Evolutionary conservation across 2,797 vertebrate genomes (phyloP).

Genomic region (Onychomys leucogaster): DNA sequence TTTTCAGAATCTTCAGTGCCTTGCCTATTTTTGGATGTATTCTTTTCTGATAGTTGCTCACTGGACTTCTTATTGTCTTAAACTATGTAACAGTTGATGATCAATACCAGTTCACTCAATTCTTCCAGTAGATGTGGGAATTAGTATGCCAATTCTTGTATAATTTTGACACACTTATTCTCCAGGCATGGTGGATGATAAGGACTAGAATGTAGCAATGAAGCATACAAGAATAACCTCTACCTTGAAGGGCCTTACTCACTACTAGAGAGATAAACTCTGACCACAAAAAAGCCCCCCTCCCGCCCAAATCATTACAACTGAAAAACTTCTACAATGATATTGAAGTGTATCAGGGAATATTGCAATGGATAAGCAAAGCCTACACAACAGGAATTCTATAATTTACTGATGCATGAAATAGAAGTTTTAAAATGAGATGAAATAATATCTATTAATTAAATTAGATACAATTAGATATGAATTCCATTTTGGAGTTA

Average conservation of each 20-base stretch:
- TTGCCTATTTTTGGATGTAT: neutral
- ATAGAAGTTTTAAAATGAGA: constrained; percentile 1
- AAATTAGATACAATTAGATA: neutral
- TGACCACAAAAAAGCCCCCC: neutral
- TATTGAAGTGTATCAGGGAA: neutral
- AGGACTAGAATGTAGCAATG: neutral
- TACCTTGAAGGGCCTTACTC: neutral
- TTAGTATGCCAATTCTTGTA: neutral
- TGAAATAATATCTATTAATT: neutral
- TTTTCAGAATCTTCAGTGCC: neutral
- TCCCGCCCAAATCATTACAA: neutral
- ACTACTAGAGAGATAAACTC: neutral
- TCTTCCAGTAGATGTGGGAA: neutral
- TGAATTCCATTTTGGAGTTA: neutral
- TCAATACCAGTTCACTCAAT: neutral
- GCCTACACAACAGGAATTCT: neutral
- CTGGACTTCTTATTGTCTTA: neutral
- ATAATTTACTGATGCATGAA: neutral
- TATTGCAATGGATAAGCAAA: neutral
- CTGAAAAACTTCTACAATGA: neutral
- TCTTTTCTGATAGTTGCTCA: neutral
- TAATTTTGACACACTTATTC: neutral
- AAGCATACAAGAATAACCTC: neutral
- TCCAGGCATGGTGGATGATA: neutral
- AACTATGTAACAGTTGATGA: neutral